Evolutionary conservation across 2,797 vertebrate genomes (phyloP).

Genomic region (Anguilla obscura): DNA sequence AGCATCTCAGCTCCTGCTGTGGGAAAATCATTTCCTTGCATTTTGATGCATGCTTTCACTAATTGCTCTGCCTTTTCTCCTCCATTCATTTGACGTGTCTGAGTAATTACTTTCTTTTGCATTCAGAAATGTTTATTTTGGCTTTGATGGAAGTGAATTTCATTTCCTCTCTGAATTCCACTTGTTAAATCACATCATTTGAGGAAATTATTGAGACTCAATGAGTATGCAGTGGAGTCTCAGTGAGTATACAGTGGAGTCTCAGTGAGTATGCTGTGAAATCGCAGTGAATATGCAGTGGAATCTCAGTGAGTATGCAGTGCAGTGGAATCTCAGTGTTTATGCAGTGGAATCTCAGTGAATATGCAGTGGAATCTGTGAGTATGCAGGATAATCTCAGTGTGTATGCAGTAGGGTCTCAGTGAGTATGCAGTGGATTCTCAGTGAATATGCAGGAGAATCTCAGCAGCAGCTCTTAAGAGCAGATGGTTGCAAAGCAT

Average conservation of each 20-base stretch:
- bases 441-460: background rate
- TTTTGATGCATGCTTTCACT: background rate
- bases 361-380: background rate
- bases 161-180: conserved; percentile 21
- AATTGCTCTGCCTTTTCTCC: background rate
- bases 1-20: background rate
- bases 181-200: background rate
- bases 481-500: background rate
- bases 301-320: too few species aligned
- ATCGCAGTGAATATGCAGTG: background rate
- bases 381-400: background rate
- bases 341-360: background rate
- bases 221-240: background rate
- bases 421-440: background rate
- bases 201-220: conserved; percentile 4
- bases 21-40: background rate
- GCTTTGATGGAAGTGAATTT: conserved; percentile 24
- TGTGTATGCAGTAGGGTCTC: background rate
- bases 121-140: conserved; percentile 22
- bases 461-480: background rate
- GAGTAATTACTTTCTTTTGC: background rate
- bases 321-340: background rate
- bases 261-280: too few species aligned
- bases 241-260: background rate
- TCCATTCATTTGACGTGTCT: background rate